phyloP scores from a whole-genome alignment of 2,797 vertebrate genomes.

The Sciurus vulgaris region DNA sequence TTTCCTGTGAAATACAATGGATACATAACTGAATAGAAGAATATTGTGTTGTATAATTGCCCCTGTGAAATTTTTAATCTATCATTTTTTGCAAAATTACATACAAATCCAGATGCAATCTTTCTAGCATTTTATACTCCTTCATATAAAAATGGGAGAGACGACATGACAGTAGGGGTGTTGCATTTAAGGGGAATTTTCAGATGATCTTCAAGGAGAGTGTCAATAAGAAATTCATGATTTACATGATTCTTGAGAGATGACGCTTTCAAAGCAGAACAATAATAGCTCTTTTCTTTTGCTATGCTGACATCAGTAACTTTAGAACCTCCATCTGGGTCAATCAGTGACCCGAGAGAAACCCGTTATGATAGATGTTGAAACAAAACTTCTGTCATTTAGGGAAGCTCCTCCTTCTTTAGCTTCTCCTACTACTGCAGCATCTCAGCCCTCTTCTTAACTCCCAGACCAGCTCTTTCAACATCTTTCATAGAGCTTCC shows the following conservation, averaged over 20 bases:
- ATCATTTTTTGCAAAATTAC: conserved; percentile 52
- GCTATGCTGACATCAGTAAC: not conserved
- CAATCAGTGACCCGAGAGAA: not conserved
- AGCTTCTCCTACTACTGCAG: not conserved
- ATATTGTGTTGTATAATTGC: conserved; percentile 60
- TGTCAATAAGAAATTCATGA: not conserved
- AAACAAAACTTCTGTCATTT: not conserved
- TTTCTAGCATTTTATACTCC: conserved; percentile 17
- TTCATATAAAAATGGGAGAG: conserved; percentile 43
- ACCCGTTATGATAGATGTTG: not conserved
- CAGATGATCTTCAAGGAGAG: not conserved
- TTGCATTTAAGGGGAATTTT: not conserved
- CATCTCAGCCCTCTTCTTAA: not conserved
- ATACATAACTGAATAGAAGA: conserved; percentile 60
- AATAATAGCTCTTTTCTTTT: not conserved
- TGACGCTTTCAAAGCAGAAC: not conserved
- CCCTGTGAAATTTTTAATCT: conserved; percentile 66
- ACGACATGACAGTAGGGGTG: not conserved
- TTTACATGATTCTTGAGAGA: conserved; percentile 14
- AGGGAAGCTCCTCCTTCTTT: not conserved
- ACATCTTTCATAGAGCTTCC: not conserved
- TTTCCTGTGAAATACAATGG: conserved; percentile 48
- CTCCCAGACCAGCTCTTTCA: not conserved
- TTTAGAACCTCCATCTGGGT: not conserved
- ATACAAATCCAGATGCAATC: not conserved